Percentiles rank a stretch among this genome's conserved stretches.
Evolutionary conservation across 1,140 invertebrate genomes (phyloP).

Genomic region (Orussus abietinus): DNA sequence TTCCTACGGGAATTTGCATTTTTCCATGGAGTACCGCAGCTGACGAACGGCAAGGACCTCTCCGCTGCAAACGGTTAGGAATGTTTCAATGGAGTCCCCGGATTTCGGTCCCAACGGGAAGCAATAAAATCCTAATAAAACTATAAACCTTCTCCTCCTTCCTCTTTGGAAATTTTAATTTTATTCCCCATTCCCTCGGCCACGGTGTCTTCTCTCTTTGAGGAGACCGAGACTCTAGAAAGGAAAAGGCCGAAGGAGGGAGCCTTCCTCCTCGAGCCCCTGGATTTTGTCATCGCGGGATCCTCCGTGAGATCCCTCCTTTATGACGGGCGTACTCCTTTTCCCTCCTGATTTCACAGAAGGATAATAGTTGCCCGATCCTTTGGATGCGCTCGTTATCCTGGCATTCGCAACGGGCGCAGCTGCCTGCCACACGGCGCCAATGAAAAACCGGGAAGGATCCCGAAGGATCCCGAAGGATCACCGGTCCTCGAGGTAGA

Average conservation of each 20-base stretch:
- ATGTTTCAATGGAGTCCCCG: too few relatives aligned
- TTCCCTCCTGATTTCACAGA: constrained; percentile 46
- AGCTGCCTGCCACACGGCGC: constrained; percentile 33
- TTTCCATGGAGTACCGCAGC: neutral
- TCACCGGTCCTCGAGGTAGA: too few relatives aligned
- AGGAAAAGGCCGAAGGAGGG: constrained; percentile 12
- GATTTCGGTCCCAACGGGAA: too few relatives aligned
- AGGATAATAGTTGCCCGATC: constrained; percentile 46
- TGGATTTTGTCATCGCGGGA: constrained; percentile 47
- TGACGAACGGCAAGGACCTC: neutral
- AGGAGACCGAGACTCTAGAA: too few relatives aligned
- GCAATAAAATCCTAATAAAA: constrained; percentile 17
- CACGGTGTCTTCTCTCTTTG: too few relatives aligned
- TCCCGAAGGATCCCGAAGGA: neutral
- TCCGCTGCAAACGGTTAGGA: too few relatives aligned
- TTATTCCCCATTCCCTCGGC: too few relatives aligned
- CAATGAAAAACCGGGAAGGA: neutral
- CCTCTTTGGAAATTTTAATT: neutral
- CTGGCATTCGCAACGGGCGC: constrained; percentile 47
- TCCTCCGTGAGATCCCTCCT: constrained; percentile 45
- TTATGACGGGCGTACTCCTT: constrained; percentile 30
- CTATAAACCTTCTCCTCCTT: constrained; percentile 1
- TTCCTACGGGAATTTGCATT: too few relatives aligned
- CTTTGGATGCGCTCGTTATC: constrained; percentile 51
- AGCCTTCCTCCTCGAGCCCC: constrained; percentile 30